Evolutionary conservation across 1,140 invertebrate species (phyloP).

Genomic region (Laodelphax striatellus): DNA sequence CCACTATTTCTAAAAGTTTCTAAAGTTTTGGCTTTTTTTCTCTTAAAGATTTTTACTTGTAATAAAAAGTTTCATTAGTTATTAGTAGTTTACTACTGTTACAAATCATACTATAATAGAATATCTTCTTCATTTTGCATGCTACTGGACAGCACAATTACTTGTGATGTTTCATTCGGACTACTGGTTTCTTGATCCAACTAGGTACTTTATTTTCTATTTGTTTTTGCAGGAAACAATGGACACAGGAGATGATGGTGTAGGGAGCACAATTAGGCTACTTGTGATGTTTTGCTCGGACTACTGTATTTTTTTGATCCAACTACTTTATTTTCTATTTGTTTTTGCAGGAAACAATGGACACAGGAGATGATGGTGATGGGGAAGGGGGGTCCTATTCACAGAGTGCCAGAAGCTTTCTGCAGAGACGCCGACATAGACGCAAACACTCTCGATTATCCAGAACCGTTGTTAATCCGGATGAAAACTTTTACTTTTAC

Average conservation of each 20-base stretch:
- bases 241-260: constrained; percentile 39
- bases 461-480: constrained; percentile 85
- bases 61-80: too few species aligned
- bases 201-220: background rate
- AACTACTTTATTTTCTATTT: background rate
- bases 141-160: too few species aligned
- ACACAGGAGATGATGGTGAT: constrained; percentile 38
- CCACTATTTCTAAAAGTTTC: too few species aligned
- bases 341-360: constrained; percentile 44
- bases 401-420: constrained; percentile 37
- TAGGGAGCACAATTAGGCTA: too few species aligned
- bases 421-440: constrained; percentile 42
- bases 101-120: too few species aligned
- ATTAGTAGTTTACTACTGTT: too few species aligned
- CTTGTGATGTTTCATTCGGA: too few species aligned
- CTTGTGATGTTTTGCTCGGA: too few species aligned
- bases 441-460: constrained; percentile 50
- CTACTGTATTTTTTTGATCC: background rate
- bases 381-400: constrained; percentile 10
- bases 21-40: too few species aligned
- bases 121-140: too few species aligned
- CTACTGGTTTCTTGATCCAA: background rate
- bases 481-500: constrained; percentile 91
- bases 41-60: too few species aligned
- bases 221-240: constrained; percentile 42